A percentile compares a stretch with the other conserved stretches of the same genome.
Evolutionary conservation across 2,113 vertebrate genomes (phyloP).

Genomic region (Lepus timidus): DNA sequence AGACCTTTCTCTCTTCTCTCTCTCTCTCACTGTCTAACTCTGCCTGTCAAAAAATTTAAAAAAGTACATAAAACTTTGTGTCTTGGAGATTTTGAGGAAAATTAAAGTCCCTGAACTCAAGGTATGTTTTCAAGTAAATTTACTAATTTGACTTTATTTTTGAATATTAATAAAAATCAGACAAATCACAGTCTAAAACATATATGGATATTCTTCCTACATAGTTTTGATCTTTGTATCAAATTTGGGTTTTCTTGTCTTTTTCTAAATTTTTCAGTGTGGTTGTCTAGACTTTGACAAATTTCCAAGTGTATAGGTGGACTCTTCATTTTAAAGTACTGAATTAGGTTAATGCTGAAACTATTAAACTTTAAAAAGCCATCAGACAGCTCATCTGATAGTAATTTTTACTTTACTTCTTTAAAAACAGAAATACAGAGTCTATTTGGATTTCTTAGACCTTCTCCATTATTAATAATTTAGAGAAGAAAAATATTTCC

Average conservation of each 20-base stretch:
- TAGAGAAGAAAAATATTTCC: constrained; percentile 23
- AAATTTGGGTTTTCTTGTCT: background rate
- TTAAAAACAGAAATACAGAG: constrained; percentile 64
- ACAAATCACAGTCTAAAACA: background rate
- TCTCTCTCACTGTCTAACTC: too few relatives aligned
- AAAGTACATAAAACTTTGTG: too few relatives aligned
- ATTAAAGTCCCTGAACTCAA: background rate
- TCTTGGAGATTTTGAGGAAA: background rate
- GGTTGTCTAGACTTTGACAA: constrained; percentile 26
- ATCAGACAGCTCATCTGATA: constrained; percentile 6
- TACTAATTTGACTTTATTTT: constrained; percentile 20
- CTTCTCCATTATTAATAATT: constrained; percentile 46
- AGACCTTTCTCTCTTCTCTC: too few relatives aligned
- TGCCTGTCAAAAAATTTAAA: too few relatives aligned
- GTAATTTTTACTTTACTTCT: constrained; percentile 50
- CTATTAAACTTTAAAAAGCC: constrained; percentile 69
- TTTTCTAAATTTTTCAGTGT: constrained; percentile 36
- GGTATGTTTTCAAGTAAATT: background rate
- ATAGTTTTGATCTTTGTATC: constrained; percentile 23
- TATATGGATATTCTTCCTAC: background rate
- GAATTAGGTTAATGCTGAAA: constrained; percentile 59
- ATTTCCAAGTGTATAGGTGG: constrained; percentile 51
- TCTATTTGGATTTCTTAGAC: constrained; percentile 40
- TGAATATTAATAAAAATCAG: constrained; percentile 51
- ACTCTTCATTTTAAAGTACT: constrained; percentile 60